A percentile compares a stretch with the other conserved stretches of the same genome.
Conservation (phyloP, 2,888 invertebrate species). For the Emesis furor region DNA sequence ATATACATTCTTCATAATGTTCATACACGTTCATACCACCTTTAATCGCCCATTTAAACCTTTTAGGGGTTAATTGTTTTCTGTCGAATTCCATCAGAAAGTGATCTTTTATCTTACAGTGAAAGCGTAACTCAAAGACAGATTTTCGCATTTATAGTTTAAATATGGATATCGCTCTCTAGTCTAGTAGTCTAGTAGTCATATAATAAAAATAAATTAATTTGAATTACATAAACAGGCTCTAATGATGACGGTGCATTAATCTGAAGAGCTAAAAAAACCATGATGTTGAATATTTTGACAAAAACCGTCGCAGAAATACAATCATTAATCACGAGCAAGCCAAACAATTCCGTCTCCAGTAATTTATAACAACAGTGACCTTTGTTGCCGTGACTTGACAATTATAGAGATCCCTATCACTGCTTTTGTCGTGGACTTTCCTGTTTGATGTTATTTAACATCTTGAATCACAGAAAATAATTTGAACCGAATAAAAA, state of each 20-base stretch:
- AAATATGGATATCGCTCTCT: too few relatives aligned
- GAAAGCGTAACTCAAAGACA: too few relatives aligned
- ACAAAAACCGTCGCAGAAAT: constrained; percentile 59
- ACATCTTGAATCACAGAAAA: neutral
- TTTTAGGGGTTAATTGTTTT: too few relatives aligned
- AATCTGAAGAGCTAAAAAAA: constrained; percentile 67
- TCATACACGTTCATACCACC: too few relatives aligned
- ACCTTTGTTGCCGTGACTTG: constrained; percentile 41
- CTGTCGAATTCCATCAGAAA: too few relatives aligned
- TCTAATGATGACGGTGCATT: constrained; percentile 51
- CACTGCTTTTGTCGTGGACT: constrained; percentile 9
- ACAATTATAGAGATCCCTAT: constrained; percentile 20
- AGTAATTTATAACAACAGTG: constrained; percentile 45
- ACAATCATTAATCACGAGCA: constrained; percentile 68
- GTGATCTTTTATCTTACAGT: too few relatives aligned
- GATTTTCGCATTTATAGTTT: too few relatives aligned
- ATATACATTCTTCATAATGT: too few relatives aligned
- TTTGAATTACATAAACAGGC: neutral
- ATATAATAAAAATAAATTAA: too few relatives aligned
- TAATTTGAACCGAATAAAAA: neutral
- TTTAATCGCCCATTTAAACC: too few relatives aligned
- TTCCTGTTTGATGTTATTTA: neutral
- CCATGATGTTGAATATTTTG: constrained; percentile 69
- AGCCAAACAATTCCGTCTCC: constrained; percentile 58
- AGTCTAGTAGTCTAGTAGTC: too few relatives aligned